Evolutionary conservation across 2,797 vertebrate genomes (phyloP), one percentile per base, ranked within the genome.

Genomic region (Sebastes oblongus): DNA sequence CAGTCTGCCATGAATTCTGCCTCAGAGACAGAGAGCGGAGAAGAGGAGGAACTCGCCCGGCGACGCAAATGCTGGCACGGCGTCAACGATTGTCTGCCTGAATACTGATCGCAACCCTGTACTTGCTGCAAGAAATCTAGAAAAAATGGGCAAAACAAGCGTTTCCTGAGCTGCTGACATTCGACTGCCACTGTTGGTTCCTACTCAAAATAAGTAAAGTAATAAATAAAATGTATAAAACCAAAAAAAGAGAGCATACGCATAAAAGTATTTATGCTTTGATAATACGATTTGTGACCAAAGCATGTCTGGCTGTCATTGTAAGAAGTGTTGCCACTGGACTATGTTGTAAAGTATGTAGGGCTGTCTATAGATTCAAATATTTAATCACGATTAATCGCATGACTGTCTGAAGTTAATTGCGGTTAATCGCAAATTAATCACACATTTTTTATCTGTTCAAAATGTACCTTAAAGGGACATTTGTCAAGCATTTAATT

Each of bases 1-100:
- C 87, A 87, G 88, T 91, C 83, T 76, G 91, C 87, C 89, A 92
- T 86, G 84, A 92, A 90, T 93, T 92, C 92, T 89, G 91, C 92
- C 92, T 91, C 78, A 59, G 89, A 92, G 89, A 90, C 61, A 89
- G 81, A 88, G 82, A 75, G 85, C 82, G 82, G 69, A 89, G 82
- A 75, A 78, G 81, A 85, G 75, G 86, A 90, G 84, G 81, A 92
- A 88, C 84, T 89, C 60, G 86, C 83, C 85, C 61, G 62, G 89
- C 88, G 79, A 92, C 58, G 73, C 86, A 87, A 89, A 91, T 81
- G 81, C 87, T 94, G 93, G 88, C 89, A 88, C 52, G 34, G 88
- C 78, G 34, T 91, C 91, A 93, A 82, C 68, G 60, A 78, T 83
- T 85, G 85, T 92, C 89, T 91, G 86, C 75, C 84, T 89, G 94